Evolutionary conservation across 2,113 vertebrate species (phyloP).

Genomic region (Axis porcinus): DNA sequence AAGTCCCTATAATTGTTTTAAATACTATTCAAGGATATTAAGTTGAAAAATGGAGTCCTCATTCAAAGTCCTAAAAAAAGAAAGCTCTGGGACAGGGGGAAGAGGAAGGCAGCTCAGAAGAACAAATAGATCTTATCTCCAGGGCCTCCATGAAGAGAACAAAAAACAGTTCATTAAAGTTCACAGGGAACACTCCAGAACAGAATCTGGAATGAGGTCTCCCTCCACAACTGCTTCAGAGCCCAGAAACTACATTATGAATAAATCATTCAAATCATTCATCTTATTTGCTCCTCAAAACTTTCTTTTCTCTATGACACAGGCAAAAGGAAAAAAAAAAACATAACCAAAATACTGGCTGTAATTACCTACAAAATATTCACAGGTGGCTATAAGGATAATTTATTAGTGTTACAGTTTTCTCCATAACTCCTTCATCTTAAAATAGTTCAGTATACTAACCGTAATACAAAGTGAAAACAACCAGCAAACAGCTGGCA

Average conservation of each 20-base stretch:
- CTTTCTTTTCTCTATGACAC: background rate
- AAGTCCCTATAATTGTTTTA: background rate
- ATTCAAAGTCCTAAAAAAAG: background rate
- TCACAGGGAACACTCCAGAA: background rate
- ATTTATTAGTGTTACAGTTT: background rate
- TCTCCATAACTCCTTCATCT: background rate
- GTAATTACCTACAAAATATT: background rate
- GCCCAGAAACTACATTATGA: background rate
- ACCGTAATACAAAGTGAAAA: background rate
- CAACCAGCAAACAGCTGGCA: background rate
- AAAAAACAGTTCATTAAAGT: background rate
- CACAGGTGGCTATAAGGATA: background rate
- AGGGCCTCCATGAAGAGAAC: background rate
- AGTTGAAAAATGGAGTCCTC: background rate
- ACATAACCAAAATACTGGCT: background rate
- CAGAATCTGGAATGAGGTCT: background rate
- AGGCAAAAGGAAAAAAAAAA: background rate
- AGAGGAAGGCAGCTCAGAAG: background rate
- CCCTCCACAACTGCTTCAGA: background rate
- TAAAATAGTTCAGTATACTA: background rate
- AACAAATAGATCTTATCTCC: background rate
- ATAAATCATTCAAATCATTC: background rate
- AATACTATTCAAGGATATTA: background rate
- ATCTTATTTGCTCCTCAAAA: background rate
- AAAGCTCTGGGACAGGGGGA: background rate